phyloP scores from a whole-genome alignment of 64 coral and sea anemone genomes.

The Stichodactyla mertensii region DNA sequence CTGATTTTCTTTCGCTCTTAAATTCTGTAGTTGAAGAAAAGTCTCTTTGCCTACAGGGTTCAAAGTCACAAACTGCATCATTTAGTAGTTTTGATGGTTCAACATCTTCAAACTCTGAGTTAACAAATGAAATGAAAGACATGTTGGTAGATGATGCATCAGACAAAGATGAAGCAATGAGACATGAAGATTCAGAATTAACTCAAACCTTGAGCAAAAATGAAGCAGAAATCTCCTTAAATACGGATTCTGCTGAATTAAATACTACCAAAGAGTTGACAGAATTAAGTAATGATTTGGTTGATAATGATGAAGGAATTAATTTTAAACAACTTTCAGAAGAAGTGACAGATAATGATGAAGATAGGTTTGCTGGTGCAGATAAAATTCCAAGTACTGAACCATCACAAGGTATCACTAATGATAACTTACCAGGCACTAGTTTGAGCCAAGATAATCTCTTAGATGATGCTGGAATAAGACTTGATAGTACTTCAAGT shows the following conservation, averaged over 20 bases:
- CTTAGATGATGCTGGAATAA: not conserved
- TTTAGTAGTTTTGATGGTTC: constrained; percentile 2
- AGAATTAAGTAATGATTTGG: not conserved
- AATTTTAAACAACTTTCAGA: not conserved
- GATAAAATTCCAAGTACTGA: not conserved
- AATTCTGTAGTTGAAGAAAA: constrained; percentile 18
- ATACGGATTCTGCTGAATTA: not conserved
- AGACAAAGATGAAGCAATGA: not conserved
- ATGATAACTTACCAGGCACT: not conserved
- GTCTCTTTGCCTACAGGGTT: not conserved
- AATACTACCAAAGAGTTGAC: not conserved
- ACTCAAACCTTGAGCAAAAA: not conserved
- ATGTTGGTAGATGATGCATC: not conserved
- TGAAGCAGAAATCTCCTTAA: not conserved
- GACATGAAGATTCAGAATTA: not conserved
- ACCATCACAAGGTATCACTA: not conserved
- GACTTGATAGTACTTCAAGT: not conserved
- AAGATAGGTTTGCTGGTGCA: not conserved
- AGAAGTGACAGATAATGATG: not conserved
- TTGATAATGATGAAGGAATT: not conserved
- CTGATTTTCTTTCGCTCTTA: constrained; percentile 14
- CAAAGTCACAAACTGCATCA: not conserved
- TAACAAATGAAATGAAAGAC: not conserved
- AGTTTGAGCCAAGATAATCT: not conserved
- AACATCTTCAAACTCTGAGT: not conserved